Base-by-base conservation (phyloP, 2,113 vertebrate species). In the Hepsetus odoe region DNA sequence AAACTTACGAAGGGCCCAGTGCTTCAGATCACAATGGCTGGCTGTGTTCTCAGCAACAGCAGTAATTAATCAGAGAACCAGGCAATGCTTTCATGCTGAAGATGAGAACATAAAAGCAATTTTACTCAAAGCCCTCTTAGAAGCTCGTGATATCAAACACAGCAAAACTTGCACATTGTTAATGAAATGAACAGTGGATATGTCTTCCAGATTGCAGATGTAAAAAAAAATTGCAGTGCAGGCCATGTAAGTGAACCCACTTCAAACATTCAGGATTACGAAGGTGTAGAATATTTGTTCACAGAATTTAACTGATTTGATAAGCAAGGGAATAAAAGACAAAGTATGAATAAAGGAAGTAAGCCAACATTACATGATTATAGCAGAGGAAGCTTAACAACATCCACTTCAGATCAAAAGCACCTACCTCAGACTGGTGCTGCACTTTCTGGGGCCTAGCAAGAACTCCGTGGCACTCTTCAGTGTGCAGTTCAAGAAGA, bases 1-100 rank as follows among this genome's bases (percentile, higher is more conserved):
- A 69, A 80, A 86, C 73, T 78, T 76, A 81, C 61, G 3, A 65
- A 70, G 3, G 76, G 72, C 76, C 80, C 35, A 30, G 73, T 65
- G 81, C 74, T 82, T 80, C 26, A 64, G 74, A 80, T 77, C 81
- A 59, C 70, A 82, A 77, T 44, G 55, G 49, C 77, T 80, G 71
- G 33, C 35, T 72, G n/a, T 79, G 53, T 81, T 79, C 32, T 24
- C 33, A 75, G 64, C 80, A 83, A 53, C 30, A 16, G 71, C 74
- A 85, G 82, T 58, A 79, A 79, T 87, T 83, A 72, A 86, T 85
- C 80, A 82, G 76, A 42, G 35, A 59, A 65, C 51, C 33, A 72
- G 72, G 24, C 24, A 11, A 80, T 64, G 70, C 28, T 76, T 83
- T 73, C 77, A 76, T 40, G 72, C 30, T 69, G 74, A 80, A 61